phyloP scores from a whole-genome alignment of 2,113 vertebrate genomes.

The Sakesphorus luctuosus region DNA sequence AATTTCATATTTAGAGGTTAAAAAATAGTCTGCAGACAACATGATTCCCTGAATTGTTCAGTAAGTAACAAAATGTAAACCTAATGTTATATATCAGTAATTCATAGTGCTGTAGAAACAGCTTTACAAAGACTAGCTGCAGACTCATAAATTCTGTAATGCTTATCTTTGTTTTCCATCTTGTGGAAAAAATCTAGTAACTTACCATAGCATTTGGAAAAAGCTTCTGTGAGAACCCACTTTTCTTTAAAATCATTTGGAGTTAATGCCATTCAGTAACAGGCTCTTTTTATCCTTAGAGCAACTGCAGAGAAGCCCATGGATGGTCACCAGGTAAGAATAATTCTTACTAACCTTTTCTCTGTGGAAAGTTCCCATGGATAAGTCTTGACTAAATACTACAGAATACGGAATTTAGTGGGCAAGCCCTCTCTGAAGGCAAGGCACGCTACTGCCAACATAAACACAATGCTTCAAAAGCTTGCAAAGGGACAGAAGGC shows the following conservation, averaged over 20 bases:
- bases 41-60: background rate
- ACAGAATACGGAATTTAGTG: background rate
- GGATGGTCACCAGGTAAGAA: background rate
- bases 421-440: background rate
- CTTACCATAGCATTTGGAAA: background rate
- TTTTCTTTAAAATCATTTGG: background rate
- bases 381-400: background rate
- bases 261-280: background rate
- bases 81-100: background rate
- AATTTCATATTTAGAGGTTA: constrained; percentile 2
- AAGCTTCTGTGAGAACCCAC: background rate
- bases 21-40: background rate
- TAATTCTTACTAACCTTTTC: background rate
- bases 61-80: constrained; percentile 16
- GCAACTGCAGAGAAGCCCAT: background rate
- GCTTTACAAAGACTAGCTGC: background rate
- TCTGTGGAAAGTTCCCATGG: background rate
- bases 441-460: background rate
- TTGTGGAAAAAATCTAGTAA: background rate
- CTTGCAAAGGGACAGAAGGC: background rate
- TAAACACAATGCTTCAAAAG: background rate
- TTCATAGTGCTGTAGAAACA: background rate
- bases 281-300: background rate
- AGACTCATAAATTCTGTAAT: background rate
- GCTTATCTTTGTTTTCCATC: background rate